phyloP scores from a whole-genome alignment of 1,140 invertebrate species.

The Armadillidium nasatum region DNA sequence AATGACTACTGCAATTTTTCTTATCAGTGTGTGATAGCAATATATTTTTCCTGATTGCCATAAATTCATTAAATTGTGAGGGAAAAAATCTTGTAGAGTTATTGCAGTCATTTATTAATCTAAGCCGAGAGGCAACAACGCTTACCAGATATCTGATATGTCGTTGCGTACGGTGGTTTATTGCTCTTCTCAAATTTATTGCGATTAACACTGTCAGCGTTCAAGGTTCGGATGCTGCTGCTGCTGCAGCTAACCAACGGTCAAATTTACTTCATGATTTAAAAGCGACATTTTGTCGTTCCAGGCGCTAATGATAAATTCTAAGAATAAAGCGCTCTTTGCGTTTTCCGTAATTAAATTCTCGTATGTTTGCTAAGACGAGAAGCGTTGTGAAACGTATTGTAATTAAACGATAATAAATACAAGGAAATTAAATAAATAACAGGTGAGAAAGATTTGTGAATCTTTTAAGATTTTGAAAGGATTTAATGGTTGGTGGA shows the following conservation, averaged over 20 bases:
- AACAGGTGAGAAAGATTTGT: no score
- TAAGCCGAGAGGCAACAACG: neutral
- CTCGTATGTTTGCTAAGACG: no score
- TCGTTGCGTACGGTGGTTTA: neutral
- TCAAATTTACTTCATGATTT: slow-evolving; percentile 7
- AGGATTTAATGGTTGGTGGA: no score
- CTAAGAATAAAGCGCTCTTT: no score
- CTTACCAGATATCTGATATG: neutral
- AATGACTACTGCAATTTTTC: neutral
- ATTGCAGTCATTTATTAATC: slow-evolving; percentile 13
- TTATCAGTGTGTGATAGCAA: neutral
- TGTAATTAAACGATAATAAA: no score
- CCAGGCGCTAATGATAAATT: no score
- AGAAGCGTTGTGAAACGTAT: no score
- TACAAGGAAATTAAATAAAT: no score
- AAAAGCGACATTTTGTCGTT: neutral
- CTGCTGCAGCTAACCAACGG: neutral
- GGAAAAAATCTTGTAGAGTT: slow-evolving; percentile 8
- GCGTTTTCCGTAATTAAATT: no score
- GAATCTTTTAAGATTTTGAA: no score
- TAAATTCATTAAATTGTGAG: slow-evolving; percentile 1
- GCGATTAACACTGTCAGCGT: neutral
- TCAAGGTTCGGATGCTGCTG: neutral
- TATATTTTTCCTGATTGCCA: slow-evolving; percentile 11
- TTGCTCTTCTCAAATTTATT: neutral